Evolutionary conservation across 2,888 invertebrate genomes (phyloP), one percentile per base, ranked within the genome.

Genomic region (Neria commutata): DNA sequence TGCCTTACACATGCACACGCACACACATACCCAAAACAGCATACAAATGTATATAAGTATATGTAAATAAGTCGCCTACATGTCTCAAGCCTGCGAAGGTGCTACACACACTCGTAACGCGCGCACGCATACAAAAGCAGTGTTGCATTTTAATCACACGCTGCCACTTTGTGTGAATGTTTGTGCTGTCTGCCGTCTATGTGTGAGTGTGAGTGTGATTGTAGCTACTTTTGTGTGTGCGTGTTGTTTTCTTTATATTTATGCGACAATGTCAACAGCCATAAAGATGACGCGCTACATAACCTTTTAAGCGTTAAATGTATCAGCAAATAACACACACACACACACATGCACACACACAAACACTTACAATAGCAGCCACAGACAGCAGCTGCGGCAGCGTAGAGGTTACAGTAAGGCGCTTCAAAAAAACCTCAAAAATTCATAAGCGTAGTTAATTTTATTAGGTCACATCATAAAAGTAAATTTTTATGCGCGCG

Each of bases 391-490:
- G n/a, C 29, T 29, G 6, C 29, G 11, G 11, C 29, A 29, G 6
- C 29, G 29, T 8, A 6, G 29, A 8, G 6, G 11, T 23, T 23
- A 34, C 3, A 51, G 34, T 17, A 48, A 23, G n/a, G n/a, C n/a
- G n/a, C n/a, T n/a, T n/a, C 29, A 51, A 5, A 25, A 19, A 52
- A 40, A 52, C 40, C 8, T 16, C 40, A 42, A 34, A 52, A 52
- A 40, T 52, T 52, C 42, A 52, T 40, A 52, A 52, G 26, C 52
- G 52, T 40, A 52, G 42, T 25, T 52, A 52, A 52, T 52, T 52
- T 52, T 37, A 40, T 52, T 37, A 52, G 8, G 40, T 23, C 52
- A 40, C 52, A 52, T 2, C 42, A 19, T 52, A 52, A 52, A 42
- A 33, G 33, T 33, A 34, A 34, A 54, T 17, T 21, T 54, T 54